Conservation (phyloP, 2,888 invertebrate species). For the Uloborus plumipes region DNA sequence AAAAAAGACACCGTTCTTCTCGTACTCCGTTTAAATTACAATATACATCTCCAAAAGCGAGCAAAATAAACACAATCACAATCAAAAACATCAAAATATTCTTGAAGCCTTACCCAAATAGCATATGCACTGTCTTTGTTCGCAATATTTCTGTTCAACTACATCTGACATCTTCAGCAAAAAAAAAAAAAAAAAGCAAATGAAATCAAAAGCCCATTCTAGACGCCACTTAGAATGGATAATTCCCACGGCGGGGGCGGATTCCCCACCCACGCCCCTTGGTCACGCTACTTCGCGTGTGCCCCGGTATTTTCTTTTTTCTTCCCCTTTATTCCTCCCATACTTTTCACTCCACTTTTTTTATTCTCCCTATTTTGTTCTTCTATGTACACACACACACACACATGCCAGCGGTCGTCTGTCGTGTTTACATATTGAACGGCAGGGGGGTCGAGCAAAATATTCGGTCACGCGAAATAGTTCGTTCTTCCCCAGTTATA, state of each 20-base stretch:
- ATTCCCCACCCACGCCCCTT: slow-evolving; percentile 27
- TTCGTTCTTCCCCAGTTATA: background rate
- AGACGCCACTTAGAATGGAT: slow-evolving; percentile 45
- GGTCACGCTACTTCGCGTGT: slow-evolving; percentile 56
- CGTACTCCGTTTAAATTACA: no score
- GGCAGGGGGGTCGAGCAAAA: slow-evolving; percentile 28
- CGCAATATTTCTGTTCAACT: no score
- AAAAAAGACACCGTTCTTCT: no score
- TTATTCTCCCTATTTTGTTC: background rate
- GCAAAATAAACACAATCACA: no score
- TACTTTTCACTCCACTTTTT: background rate
- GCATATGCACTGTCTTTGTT: no score
- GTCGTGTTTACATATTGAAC: slow-evolving; percentile 62
- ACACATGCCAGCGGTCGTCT: no score
- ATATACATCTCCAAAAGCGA: no score
- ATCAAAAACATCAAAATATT: no score
- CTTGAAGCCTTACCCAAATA: no score
- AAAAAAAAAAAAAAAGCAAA: slow-evolving; percentile 22
- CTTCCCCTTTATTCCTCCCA: slow-evolving; percentile 7
- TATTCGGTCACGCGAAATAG: slow-evolving; percentile 46
- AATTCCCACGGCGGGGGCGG: slow-evolving; percentile 56
- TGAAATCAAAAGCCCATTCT: slow-evolving; percentile 58
- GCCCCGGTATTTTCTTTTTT: slow-evolving; percentile 24
- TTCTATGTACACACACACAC: slow-evolving; percentile 2
- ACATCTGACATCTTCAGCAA: slow-evolving; percentile 54